phyloP scores from a whole-genome alignment of 2,888 invertebrate species.

The Crocallis elinguaria region DNA sequence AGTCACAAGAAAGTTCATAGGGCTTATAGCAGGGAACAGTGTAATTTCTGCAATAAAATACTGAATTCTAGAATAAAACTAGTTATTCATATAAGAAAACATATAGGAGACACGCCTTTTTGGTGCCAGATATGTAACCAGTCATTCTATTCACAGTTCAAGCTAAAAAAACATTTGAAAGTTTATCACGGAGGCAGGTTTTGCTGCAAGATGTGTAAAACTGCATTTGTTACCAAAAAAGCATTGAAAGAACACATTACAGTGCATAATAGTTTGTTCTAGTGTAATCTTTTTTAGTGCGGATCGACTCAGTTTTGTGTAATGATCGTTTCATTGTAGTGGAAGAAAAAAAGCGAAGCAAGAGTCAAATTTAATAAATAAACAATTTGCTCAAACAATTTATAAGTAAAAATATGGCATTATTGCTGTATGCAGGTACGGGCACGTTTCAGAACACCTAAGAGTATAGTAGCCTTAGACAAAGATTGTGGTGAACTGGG shows the following conservation, averaged over 20 bases:
- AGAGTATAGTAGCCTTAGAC: too few species aligned
- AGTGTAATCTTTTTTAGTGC: too few species aligned
- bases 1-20: conserved; percentile 68
- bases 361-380: too few species aligned
- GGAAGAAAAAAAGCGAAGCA: too few species aligned
- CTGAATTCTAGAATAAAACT: conserved; percentile 65
- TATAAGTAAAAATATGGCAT: too few species aligned
- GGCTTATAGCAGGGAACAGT: conserved; percentile 57
- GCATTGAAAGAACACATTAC: conserved; percentile 61
- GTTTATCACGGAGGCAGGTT: conserved; percentile 65
- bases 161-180: conserved; percentile 62
- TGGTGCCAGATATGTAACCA: conserved; percentile 63
- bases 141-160: conserved; percentile 59
- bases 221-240: conserved; percentile 54
- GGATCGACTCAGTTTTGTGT: too few species aligned
- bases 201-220: conserved; percentile 67
- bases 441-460: too few species aligned
- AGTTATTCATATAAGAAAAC: conserved; percentile 71
- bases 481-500: too few species aligned
- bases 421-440: too few species aligned
- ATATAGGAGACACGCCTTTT: conserved; percentile 69
- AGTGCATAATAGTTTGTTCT: conserved; percentile 60
- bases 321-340: too few species aligned
- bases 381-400: too few species aligned
- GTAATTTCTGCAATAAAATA: conserved; percentile 65